Percentiles rank a stretch among this genome's conserved stretches.
Evolutionary conservation across 2,888 invertebrate species (phyloP).

Genomic region (Ganaspis brasiliensis): DNA sequence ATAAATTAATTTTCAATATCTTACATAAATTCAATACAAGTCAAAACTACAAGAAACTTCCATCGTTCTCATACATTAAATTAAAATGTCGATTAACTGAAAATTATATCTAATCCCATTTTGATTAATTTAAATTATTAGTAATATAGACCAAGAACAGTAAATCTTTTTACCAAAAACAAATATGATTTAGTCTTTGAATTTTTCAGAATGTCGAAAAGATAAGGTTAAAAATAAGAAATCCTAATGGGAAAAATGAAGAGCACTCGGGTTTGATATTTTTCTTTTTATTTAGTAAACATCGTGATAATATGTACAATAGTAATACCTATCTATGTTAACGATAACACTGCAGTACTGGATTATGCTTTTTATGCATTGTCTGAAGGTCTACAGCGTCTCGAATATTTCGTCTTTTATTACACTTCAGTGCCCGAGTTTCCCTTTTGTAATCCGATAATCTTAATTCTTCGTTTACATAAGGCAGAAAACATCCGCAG

Average conservation of each 20-base stretch:
- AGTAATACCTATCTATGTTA: slow-evolving; percentile 75
- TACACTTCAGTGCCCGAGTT: not conserved
- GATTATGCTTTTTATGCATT: slow-evolving; percentile 50
- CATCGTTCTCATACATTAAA: no score
- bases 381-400: slow-evolving; percentile 45
- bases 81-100: no score
- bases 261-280: not conserved
- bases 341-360: slow-evolving; percentile 74
- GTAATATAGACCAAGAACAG: no score
- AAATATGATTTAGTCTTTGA: no score
- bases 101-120: no score
- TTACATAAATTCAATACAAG: no score
- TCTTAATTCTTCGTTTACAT: slow-evolving; percentile 4
- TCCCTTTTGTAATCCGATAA: slow-evolving; percentile 25
- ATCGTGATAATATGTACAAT: slow-evolving; percentile 76
- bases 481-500: slow-evolving; percentile 3
- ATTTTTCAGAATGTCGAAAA: not conserved
- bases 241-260: not conserved
- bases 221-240: slow-evolving; percentile 43
- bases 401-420: slow-evolving; percentile 23
- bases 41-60: no score
- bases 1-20: no score
- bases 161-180: no score
- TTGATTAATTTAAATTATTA: no score
- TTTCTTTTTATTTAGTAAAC: slow-evolving; percentile 74